These are phyloP conservation scores for Lasioglossum morio DNA, from an alignment of 2,888 invertebrate species.

Conservation along the genomic window DNA sequence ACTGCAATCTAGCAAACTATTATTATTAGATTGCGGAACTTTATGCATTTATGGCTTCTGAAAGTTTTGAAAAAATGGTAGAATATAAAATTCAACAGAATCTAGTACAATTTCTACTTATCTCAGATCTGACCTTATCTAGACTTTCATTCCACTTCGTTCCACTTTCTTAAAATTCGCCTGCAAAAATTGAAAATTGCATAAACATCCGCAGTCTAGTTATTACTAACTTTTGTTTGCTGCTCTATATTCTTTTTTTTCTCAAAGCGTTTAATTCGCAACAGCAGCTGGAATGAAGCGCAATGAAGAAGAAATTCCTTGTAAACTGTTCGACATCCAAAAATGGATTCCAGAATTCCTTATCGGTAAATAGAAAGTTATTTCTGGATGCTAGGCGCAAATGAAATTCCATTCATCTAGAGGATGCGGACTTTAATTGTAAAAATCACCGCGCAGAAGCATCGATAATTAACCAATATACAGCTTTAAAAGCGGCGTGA, in stretches of 20 bases:
- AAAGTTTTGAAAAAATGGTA: too few species aligned
- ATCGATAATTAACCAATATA: conserved; percentile 19
- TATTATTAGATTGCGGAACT: too few species aligned
- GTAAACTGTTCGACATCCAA: conserved; percentile 49
- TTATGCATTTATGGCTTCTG: too few species aligned
- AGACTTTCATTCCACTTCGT: too few species aligned
- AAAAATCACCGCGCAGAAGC: conserved; percentile 46
- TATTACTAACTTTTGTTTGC: conserved; percentile 24
- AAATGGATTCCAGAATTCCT: conserved; percentile 66
- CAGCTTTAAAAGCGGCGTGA: conserved; percentile 44
- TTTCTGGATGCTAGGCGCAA: not conserved
- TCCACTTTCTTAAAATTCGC: too few species aligned
- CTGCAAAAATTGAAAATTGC: too few species aligned
- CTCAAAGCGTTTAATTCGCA: not conserved
- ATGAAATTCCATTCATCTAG: conserved; percentile 11
- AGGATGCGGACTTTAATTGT: conserved; percentile 53
- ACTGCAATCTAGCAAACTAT: not conserved
- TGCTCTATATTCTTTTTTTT: not conserved
- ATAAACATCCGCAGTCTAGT: not conserved
- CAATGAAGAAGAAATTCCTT: conserved; percentile 30
- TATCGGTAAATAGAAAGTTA: conserved; percentile 54
- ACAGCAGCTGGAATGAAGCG: conserved; percentile 18
- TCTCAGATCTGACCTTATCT: too few species aligned
- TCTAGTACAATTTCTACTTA: too few species aligned
- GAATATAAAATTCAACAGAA: too few species aligned